Evolutionary conservation across 2,797 vertebrate species (phyloP).

Genomic region (Carcharodon carcharias): DNA sequence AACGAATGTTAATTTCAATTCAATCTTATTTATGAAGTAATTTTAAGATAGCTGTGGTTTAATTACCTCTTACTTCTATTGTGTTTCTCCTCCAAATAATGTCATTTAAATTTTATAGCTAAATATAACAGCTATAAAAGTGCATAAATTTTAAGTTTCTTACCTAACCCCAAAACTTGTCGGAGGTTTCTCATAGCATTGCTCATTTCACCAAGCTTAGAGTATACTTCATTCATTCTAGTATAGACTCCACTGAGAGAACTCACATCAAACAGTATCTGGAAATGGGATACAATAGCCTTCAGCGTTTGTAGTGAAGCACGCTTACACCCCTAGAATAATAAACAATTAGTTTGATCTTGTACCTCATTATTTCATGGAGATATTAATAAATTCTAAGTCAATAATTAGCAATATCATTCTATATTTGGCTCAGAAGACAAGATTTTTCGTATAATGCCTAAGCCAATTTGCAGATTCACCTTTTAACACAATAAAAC

Average conservation of each 20-base stretch:
- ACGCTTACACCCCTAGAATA: conserved; percentile 55
- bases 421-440: not conserved
- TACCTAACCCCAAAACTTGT: conserved; percentile 71
- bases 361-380: not conserved
- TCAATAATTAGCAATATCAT: not conserved
- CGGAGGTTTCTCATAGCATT: conserved; percentile 73
- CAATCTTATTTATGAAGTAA: not conserved
- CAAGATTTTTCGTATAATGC: not conserved
- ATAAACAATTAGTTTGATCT: conserved; percentile 28
- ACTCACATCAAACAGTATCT: conserved; percentile 76
- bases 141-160: conserved; percentile 26
- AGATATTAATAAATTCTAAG: not conserved
- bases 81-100: not conserved
- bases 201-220: conserved; percentile 71
- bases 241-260: conserved; percentile 73
- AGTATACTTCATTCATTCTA: conserved; percentile 81
- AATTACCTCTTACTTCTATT: not conserved
- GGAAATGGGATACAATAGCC: conserved; percentile 78
- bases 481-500: not conserved
- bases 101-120: not conserved
- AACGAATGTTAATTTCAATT: not conserved
- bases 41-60: not conserved
- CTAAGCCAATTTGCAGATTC: not conserved
- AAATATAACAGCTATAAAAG: not conserved
- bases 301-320: conserved; percentile 61